phyloP scores from a whole-genome alignment of 2,797 vertebrate species.

The Clarias platycephalus region DNA sequence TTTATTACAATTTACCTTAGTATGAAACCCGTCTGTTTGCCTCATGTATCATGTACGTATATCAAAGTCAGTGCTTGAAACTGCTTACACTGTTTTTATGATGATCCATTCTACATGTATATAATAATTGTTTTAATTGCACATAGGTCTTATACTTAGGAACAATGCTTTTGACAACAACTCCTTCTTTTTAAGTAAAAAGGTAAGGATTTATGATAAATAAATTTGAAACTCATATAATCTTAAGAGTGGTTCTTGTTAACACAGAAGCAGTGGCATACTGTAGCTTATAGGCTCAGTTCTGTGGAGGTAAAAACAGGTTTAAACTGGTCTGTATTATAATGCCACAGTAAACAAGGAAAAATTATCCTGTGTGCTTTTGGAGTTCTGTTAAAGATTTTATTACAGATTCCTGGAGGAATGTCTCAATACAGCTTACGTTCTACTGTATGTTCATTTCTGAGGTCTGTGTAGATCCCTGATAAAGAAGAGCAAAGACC shows the following conservation, averaged over 20 bases:
- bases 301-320: neutral
- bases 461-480: neutral
- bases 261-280: neutral
- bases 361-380: conserved; percentile 1
- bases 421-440: conserved; percentile 21
- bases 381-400: conserved; percentile 3
- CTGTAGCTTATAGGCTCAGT: neutral
- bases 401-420: conserved; percentile 15
- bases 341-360: neutral
- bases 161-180: neutral
- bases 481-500: conserved; percentile 14
- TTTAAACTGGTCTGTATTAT: neutral
- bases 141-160: conserved; percentile 11
- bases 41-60: too few relatives aligned
- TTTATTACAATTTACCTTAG: neutral
- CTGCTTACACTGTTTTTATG: conserved; percentile 4
- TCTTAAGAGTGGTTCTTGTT: neutral
- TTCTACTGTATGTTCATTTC: conserved; percentile 14
- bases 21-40: neutral
- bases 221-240: too few relatives aligned
- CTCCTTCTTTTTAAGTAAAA: neutral
- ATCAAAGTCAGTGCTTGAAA: neutral
- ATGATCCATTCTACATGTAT: neutral
- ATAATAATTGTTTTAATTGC: neutral
- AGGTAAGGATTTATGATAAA: too few relatives aligned